Base-by-base conservation (phyloP, 2,888 invertebrate species). In the Lottia scabra region DNA sequence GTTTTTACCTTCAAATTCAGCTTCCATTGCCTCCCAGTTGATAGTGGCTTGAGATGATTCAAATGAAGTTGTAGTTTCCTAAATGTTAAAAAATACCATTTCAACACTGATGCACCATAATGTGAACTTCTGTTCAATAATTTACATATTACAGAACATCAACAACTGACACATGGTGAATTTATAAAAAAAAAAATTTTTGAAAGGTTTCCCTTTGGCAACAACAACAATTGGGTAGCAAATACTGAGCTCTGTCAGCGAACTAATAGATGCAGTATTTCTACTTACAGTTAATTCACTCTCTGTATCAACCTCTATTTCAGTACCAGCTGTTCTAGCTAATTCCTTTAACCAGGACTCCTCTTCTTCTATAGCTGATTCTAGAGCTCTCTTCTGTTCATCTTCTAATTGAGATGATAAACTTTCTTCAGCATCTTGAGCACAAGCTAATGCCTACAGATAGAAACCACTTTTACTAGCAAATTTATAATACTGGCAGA, bases 271-370 rank as follows among this genome's bases (percentile, higher is more conserved):
- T 15, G 23, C 23, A 19, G 8, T 2, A 74, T 81, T 44, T 44
- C 48, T 66, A 74, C 83, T 78, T 70, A 88, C 88, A 78, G 84
- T 88, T n/a, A 86, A 83, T 6, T 87, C 88, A 74, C 85, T 87
- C 62, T 84, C 85, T 62, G 86, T 78, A 74, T 87, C 89, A 27
- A 87, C 84, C 43, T 94, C 84, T 94, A 85, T 81, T 95, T 89
- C 10, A 93, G 94, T 88, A 81, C 87, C 90, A 84, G 90, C 90
- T 72, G 90, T 89, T 73, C 87, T 85, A 19, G 91, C 92, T 63
- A 92, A 91, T 83, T 93, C 93, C 85, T 93, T 90, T 75, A 91
- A 90, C 83, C 92, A 91, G 44, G 89, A 90, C 80, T 92, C 92
- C 81, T 93, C 93, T 81, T 93, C 92, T 64, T 90, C 83, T 15